Base-by-base conservation (phyloP, 2,113 vertebrate species). In the Varanus komodoensis region DNA sequence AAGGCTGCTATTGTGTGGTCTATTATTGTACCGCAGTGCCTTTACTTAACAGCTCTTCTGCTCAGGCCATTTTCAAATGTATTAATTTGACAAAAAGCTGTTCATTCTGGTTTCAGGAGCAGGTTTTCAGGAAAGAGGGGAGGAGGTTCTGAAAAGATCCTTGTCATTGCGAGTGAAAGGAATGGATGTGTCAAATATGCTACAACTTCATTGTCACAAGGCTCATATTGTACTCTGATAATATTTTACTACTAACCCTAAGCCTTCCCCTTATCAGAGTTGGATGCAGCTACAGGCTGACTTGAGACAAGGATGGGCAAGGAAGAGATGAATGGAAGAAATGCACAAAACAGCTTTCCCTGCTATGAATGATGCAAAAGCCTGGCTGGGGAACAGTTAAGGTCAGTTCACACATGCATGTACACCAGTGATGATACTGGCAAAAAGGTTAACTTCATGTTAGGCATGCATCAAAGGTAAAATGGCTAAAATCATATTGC, bases 281-380 rank as follows among this genome's bases (percentile, higher is more conserved):
- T 1, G 0, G 0, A 8, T 68, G 79, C 64, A 82, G 61, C 61
- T 64, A 38, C 0, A 0, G 0, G 3, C 0, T n/a, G 81, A 69
- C 0, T 34, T 75, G 27, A 19, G 38, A 14, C 4, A n/a, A 15
- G 1, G 21, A 38, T 15, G n/a, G 7, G 4, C 6, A 52, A 11
- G 67, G 25, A 14, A 68, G 69, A 73, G 29, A 19, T 5, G 17
- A 77, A n/a, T 64, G 11, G 74, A 2, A 3, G 6, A 44, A 84
- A 29, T 23, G n/a, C n/a, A 48, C n/a, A 38, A 38, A 83, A 38
- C 21, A 67, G 19, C 34, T 64, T 71, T 44, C 71, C 44, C n/a
- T 71, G 77, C 19, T 12, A 54, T 29, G 14, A 14, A 64, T 61
- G 52, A 77, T 27, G 61, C 68, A 29, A 25, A 85, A 29, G 3